phyloP scores from a whole-genome alignment of 2,797 vertebrate species.

The Paguma larvata region DNA sequence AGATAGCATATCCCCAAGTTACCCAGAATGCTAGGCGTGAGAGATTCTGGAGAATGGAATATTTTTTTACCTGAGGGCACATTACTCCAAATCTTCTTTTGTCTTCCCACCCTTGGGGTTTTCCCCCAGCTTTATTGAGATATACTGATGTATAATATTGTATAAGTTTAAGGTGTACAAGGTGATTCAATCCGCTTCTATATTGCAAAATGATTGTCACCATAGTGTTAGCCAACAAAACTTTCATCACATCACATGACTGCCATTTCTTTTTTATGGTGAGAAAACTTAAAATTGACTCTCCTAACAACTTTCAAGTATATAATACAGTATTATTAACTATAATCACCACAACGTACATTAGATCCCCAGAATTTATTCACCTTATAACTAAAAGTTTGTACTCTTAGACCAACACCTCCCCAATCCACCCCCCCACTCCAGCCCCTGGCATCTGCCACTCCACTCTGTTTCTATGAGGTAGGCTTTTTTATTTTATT shows the following conservation, averaged over 20 bases:
- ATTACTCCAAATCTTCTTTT: slow-evolving; percentile 12
- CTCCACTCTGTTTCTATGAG: slow-evolving; percentile 16
- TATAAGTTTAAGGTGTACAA: background rate
- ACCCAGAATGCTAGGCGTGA: slow-evolving; percentile 31
- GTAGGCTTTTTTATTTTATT: background rate
- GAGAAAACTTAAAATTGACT: background rate
- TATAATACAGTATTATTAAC: background rate
- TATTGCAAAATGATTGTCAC: background rate
- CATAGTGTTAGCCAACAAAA: background rate
- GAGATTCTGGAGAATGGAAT: slow-evolving; percentile 51
- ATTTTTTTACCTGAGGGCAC: slow-evolving; percentile 62
- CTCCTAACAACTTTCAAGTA: background rate
- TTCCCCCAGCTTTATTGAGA: background rate
- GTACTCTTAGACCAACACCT: background rate
- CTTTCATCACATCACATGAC: background rate
- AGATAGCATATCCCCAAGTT: background rate
- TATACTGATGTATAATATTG: background rate
- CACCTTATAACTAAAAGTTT: background rate
- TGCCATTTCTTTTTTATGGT: background rate
- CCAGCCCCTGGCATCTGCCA: background rate
- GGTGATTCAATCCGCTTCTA: background rate
- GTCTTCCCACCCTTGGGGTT: background rate
- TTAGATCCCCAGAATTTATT: background rate
- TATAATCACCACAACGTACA: background rate
- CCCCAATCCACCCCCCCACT: background rate